Evolutionary conservation across 1,140 invertebrate species (phyloP), one percentile per base, ranked within the genome.

Genomic region (Hestina assimilis): DNA sequence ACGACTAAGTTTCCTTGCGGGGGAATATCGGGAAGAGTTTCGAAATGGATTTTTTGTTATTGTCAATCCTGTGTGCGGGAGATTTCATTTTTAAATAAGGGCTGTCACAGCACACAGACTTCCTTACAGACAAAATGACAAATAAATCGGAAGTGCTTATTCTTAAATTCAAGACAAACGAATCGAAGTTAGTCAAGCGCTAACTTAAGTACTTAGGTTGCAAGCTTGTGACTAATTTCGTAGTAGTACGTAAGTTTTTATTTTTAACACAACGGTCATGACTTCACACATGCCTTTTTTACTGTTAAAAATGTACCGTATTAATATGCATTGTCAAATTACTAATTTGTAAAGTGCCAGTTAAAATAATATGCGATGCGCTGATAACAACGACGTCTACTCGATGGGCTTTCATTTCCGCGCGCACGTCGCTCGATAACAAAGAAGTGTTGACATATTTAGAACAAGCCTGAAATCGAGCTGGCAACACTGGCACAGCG

Each of bases 391-490:
- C 58, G 71, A 72, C 60, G 72, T 79, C 76, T 79, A 73, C 67
- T 83, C 74, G 73, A 80, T 83, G 79, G 76, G 74, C 76, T 83
- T 87, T 86, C 82, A 85, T 85, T 87, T 87, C 82, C 84, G 80
- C 75, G 75, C 75, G 64, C 76, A 83, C 72, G 82, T 79, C 78
- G 66, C 65, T 50, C 70, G 81, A 83, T 85, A 82, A 87, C 84
- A 87, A 87, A 87, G 84, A 80, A 81, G 66, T 83, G 80, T 74
- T 83, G 84, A 87, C 82, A 85, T 85, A 85, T 87, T 87, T 87
- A 87, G 84, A 87, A 87, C 84, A 85, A 84, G 82, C 84, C 84
- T 85, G 84, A 87, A 87, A 87, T 82, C 82, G 84, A 83, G 78
- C 68, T 78, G 83, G 80, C 76, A 73, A 72, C 71, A 70, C 66